Conservation (phyloP, 2,888 invertebrate species). For the Cataglyphis albicans region DNA sequence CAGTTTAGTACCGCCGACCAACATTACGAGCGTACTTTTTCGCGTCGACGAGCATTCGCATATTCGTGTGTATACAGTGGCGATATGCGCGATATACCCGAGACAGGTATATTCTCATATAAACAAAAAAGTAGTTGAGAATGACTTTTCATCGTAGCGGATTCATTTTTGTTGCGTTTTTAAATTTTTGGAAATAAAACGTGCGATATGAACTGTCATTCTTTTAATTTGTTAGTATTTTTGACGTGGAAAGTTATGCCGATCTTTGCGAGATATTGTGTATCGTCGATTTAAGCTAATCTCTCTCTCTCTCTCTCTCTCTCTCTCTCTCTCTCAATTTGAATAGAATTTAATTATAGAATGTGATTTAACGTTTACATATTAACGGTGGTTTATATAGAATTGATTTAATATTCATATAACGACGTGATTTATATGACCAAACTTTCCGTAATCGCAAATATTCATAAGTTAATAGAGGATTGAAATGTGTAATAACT, state of each 20-base stretch:
- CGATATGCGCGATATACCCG: not conserved
- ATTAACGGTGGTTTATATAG: conserved; percentile 8
- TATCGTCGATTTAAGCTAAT: not conserved
- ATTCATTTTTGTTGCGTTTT: not conserved
- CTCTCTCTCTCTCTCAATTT: not conserved
- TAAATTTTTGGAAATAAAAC: not conserved
- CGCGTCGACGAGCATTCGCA: conserved; percentile 12
- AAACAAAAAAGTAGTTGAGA: not conserved
- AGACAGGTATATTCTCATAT: not conserved
- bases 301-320: not conserved
- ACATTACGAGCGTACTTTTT: conserved; percentile 31
- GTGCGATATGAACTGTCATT: not conserved
- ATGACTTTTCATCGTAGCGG: not conserved
- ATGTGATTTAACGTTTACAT: conserved; percentile 7
- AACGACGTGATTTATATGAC: conserved; percentile 34
- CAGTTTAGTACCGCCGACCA: conserved; percentile 56
- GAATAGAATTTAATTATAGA: conserved; percentile 16
- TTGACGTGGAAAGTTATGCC: not conserved
- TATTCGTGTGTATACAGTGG: not conserved
- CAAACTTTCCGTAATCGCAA: conserved; percentile 27
- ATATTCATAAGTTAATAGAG: conserved; percentile 34
- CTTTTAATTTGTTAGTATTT: not conserved
- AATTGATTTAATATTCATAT: conserved; percentile 27
- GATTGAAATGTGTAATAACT: conserved; percentile 3
- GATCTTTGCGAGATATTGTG: not conserved